Percentiles rank a stretch among this genome's conserved stretches.
Evolutionary conservation across 2,113 vertebrate species (phyloP).

Genomic region (Ictalurus punctatus): DNA sequence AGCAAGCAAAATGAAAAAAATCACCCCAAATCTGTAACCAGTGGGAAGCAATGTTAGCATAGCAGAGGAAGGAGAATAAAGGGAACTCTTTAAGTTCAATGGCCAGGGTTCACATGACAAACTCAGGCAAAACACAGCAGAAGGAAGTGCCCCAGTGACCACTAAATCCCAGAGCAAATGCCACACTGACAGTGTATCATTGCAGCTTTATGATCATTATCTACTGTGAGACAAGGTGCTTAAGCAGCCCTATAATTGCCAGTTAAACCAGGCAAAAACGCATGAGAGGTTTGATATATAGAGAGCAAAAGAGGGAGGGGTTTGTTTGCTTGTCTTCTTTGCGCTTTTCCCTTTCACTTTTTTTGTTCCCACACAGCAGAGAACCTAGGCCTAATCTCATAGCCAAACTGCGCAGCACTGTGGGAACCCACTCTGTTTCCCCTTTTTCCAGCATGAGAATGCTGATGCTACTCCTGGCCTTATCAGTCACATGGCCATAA

Average conservation of each 20-base stretch:
- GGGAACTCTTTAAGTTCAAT: not conserved
- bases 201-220: slow-evolving; percentile 62
- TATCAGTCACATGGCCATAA: slow-evolving; percentile 84
- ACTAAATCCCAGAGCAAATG: slow-evolving; percentile 60
- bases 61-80: slow-evolving; percentile 31
- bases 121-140: slow-evolving; percentile 15
- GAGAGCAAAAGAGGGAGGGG: slow-evolving; percentile 40
- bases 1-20: not conserved
- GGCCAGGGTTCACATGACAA: slow-evolving; percentile 18
- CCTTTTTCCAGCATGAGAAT: slow-evolving; percentile 68
- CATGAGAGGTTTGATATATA: slow-evolving; percentile 53
- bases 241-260: slow-evolving; percentile 60
- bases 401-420: slow-evolving; percentile 76
- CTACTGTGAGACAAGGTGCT: slow-evolving; percentile 56
- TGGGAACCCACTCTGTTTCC: slow-evolving; percentile 89
- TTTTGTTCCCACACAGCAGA: slow-evolving; percentile 75
- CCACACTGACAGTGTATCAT: slow-evolving; percentile 59
- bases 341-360: slow-evolving; percentile 67
- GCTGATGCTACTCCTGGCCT: slow-evolving; percentile 70
- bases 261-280: slow-evolving; percentile 51
- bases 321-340: slow-evolving; percentile 65
- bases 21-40: not conserved
- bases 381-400: slow-evolving; percentile 78
- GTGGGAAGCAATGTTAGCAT: not conserved
- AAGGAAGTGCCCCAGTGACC: slow-evolving; percentile 43